Percentiles rank a stretch among this genome's conserved stretches.
These are phyloP conservation scores for Epirrhoe alternata DNA, from an alignment of 2,888 invertebrate genomes.

Conservation along the genomic window DNA sequence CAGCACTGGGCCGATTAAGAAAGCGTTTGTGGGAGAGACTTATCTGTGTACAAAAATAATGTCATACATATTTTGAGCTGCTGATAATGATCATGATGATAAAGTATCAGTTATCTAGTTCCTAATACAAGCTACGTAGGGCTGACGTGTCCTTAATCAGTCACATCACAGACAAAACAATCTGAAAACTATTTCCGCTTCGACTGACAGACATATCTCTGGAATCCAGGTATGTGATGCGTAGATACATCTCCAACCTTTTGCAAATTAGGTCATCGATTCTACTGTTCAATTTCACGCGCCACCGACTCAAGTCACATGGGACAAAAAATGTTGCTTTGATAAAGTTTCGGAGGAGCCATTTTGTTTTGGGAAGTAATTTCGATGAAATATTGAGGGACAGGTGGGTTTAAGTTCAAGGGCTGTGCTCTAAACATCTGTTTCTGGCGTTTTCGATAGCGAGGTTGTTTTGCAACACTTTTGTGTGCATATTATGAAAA, in stretches of 20 bases:
- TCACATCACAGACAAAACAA: background rate
- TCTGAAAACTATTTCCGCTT: conserved; percentile 15
- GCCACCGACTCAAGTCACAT: conserved; percentile 46
- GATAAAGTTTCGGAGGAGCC: conserved; percentile 20
- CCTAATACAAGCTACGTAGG: background rate
- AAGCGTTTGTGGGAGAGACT: no score
- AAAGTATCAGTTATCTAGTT: no score
- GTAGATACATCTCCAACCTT: conserved; percentile 39
- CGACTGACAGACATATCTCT: conserved; percentile 16
- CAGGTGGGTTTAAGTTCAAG: conserved; percentile 23
- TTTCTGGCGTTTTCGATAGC: background rate
- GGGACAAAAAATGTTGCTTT: conserved; percentile 42
- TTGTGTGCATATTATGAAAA: no score
- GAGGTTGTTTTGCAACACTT: background rate
- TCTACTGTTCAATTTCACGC: conserved; percentile 67
- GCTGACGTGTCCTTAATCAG: background rate
- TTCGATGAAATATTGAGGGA: conserved; percentile 22
- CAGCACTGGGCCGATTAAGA: no score
- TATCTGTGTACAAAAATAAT: no score
- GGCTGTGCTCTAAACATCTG: background rate
- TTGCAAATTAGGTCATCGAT: conserved; percentile 60
- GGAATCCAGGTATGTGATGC: conserved; percentile 13
- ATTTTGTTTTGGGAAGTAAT: conserved; percentile 37
- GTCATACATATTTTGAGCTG: no score
- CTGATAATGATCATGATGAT: no score